These are phyloP conservation scores for Lasioglossum albipes DNA, from an alignment of 1,140 invertebrate genomes.

Conservation along the genomic window DNA sequence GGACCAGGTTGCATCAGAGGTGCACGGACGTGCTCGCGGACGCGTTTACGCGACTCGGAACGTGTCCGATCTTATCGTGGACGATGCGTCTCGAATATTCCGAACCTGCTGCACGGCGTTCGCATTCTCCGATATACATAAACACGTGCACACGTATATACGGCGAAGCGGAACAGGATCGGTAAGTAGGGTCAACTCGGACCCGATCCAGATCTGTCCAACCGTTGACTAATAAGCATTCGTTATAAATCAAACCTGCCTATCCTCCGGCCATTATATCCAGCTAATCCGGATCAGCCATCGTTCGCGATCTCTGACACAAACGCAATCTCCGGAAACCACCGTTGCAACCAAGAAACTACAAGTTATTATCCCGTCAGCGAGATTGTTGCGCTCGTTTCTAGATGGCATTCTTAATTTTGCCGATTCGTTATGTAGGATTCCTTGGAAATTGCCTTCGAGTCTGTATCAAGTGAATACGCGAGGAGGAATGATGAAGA, in stretches of 20 bases:
- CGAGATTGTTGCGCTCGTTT: no score
- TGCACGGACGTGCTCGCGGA: constrained; percentile 11
- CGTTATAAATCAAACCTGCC: neutral
- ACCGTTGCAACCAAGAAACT: no score
- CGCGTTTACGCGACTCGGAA: constrained; percentile 4
- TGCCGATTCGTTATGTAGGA: no score
- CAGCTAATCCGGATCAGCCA: neutral
- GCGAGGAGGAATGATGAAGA: no score
- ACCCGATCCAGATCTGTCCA: neutral
- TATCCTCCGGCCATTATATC: neutral
- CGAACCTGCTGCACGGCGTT: no score
- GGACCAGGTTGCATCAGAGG: constrained; percentile 33
- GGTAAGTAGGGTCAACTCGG: neutral
- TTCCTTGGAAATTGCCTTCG: neutral
- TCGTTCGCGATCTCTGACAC: neutral
- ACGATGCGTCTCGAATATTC: constrained; percentile 26
- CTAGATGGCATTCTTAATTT: no score
- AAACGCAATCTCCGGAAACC: neutral
- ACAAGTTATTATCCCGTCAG: no score
- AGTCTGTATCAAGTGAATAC: no score
- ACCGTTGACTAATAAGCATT: neutral
- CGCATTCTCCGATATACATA: neutral
- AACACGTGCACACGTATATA: no score
- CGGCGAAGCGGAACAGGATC: neutral
- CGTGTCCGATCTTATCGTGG: constrained; percentile 52